Conservation (phyloP, 2,797 vertebrate species). For the Epinephelus awoara region DNA sequence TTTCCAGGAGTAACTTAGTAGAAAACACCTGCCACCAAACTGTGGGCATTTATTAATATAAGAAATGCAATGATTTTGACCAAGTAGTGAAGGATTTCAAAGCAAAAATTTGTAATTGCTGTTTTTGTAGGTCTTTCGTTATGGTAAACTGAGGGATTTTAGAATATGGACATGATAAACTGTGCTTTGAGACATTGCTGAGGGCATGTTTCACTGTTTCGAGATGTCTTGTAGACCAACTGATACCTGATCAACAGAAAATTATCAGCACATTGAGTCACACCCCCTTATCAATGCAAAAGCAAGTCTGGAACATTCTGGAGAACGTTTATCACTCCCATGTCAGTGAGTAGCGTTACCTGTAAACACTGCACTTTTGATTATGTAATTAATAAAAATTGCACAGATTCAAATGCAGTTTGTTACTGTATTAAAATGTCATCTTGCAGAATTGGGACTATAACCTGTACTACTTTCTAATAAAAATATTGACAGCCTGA, state of each 20-base stretch:
- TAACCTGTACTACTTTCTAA: constrained; percentile 23
- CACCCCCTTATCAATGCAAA: background rate
- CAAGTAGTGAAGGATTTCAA: too few relatives aligned
- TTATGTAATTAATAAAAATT: constrained; percentile 23
- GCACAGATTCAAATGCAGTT: background rate
- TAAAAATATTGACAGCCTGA: background rate
- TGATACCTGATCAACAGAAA: too few relatives aligned
- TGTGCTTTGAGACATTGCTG: background rate
- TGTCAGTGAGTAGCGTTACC: background rate
- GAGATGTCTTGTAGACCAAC: background rate
- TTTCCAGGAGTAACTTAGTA: too few relatives aligned
- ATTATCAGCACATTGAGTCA: background rate
- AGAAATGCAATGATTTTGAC: too few relatives aligned
- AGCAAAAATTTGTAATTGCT: too few relatives aligned
- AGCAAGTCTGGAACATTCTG: background rate
- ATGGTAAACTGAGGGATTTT: too few relatives aligned
- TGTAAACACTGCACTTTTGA: constrained; percentile 21
- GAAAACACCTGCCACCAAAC: background rate
- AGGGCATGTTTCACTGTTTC: background rate
- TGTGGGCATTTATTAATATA: too few relatives aligned
- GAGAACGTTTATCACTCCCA: background rate
- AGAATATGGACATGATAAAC: too few relatives aligned
- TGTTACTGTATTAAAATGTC: background rate
- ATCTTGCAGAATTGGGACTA: background rate
- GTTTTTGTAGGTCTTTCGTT: too few relatives aligned